Conservation (phyloP, 1,140 invertebrate species). For the Drosophila oshimai region DNA sequence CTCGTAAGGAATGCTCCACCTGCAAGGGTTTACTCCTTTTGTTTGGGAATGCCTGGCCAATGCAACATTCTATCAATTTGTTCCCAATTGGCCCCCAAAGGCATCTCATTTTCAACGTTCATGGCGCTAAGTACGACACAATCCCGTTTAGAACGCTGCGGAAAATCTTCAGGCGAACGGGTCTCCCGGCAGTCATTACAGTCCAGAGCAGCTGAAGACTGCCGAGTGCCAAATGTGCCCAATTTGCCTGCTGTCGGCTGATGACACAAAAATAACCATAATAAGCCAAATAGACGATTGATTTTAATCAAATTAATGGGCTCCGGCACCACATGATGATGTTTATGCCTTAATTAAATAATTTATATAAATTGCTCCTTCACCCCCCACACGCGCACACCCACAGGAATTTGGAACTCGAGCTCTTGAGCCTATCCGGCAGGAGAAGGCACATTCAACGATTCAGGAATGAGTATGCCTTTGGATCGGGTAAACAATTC, state of each 20-base stretch:
- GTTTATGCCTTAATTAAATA: conserved; percentile 76
- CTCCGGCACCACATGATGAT: conserved; percentile 53
- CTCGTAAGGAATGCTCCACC: too few relatives aligned
- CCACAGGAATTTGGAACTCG: not conserved
- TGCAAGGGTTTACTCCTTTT: too few relatives aligned
- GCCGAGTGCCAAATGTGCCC: conserved; percentile 63
- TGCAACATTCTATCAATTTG: conserved; percentile 5
- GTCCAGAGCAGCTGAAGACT: conserved; percentile 52
- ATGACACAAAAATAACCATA: conserved; percentile 58
- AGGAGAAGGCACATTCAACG: not conserved
- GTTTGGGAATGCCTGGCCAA: not conserved
- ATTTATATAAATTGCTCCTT: conserved; percentile 72
- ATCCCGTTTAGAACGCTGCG: not conserved
- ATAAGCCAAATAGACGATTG: conserved; percentile 63
- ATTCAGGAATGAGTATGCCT: not conserved
- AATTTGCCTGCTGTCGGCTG: conserved; percentile 45
- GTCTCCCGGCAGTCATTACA: conserved; percentile 58
- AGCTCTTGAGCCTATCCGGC: not conserved
- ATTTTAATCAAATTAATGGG: conserved; percentile 77
- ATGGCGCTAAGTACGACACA: not conserved
- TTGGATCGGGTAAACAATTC: not conserved
- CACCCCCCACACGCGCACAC: conserved; percentile 22
- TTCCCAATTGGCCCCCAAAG: conserved; percentile 25
- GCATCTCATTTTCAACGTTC: conserved; percentile 1
- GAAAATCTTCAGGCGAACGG: conserved; percentile 38